Percentiles rank a stretch among this genome's conserved stretches.
Evolutionary conservation across 2,888 invertebrate genomes (phyloP).

Genomic region (Lochmaea crataegi): DNA sequence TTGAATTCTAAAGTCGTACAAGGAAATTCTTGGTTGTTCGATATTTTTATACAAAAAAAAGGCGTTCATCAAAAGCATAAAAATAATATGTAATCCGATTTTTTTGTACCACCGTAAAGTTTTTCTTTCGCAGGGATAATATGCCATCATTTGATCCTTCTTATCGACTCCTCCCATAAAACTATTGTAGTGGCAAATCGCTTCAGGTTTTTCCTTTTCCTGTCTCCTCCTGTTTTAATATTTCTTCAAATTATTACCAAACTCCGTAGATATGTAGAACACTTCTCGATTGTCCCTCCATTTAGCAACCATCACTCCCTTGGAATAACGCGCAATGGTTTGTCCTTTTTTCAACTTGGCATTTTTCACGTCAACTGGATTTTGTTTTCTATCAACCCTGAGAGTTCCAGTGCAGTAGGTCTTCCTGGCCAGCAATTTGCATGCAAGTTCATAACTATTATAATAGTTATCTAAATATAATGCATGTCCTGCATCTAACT

Average conservation of each 20-base stretch:
- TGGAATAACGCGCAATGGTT: slow-evolving; percentile 42
- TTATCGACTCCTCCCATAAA: slow-evolving; percentile 31
- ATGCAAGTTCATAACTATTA: no score
- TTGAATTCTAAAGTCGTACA: no score
- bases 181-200: no score
- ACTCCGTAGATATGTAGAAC: slow-evolving; percentile 50
- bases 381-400: no score
- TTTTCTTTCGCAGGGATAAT: slow-evolving; percentile 48
- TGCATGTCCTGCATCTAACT: no score
- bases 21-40: no score
- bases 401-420: no score
- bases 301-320: slow-evolving; percentile 51
- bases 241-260: slow-evolving; percentile 41
- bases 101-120: slow-evolving; percentile 52
- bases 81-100: slow-evolving; percentile 43
- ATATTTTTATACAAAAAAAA: slow-evolving; percentile 33
- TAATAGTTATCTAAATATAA: no score
- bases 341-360: slow-evolving; percentile 28
- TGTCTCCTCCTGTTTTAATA: slow-evolving; percentile 39
- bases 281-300: slow-evolving; percentile 56
- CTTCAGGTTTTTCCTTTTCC: slow-evolving; percentile 1
- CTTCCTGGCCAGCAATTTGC: no score
- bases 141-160: slow-evolving; percentile 50
- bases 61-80: slow-evolving; percentile 33
- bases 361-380: no score